A percentile compares a stretch with the other conserved stretches of the same genome.
phyloP scores from a whole-genome alignment of 2,113 vertebrate genomes.

The Mesocricetus auratus region DNA sequence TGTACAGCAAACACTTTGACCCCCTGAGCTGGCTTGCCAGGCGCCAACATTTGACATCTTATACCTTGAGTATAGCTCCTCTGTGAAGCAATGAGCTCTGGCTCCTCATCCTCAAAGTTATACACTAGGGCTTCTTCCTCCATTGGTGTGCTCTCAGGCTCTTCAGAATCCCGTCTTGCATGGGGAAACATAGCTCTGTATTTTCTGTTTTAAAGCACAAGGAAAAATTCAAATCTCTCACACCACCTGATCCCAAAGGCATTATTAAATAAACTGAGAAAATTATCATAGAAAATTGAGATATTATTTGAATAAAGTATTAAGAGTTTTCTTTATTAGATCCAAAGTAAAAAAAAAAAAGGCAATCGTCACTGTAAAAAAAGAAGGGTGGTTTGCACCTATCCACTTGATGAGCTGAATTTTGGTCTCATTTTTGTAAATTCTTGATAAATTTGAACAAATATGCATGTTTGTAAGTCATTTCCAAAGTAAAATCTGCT shows the following conservation, averaged over 20 bases:
- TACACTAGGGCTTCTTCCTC: not conserved
- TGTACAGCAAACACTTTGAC: too few species aligned
- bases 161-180: not conserved
- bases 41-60: not conserved
- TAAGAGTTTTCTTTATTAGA: not conserved
- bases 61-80: not conserved
- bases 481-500: not conserved
- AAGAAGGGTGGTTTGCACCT: not conserved
- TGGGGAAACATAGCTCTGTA: not conserved
- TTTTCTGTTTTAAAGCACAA: not conserved
- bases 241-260: not conserved
- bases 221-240: not conserved
- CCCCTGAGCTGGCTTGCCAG: not conserved
- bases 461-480: not conserved
- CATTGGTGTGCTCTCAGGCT: not conserved
- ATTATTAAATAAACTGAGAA: not conserved
- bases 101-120: not conserved
- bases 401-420: too few species aligned
- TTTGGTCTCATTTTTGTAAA: not conserved
- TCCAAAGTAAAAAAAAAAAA: too few species aligned
- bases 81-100: not conserved
- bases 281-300: not conserved
- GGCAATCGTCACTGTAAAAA: not conserved
- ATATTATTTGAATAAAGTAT: not conserved
- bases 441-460: not conserved